Evolutionary conservation across 2,797 vertebrate genomes (phyloP).

Genomic region (Enteromius treurensis): DNA sequence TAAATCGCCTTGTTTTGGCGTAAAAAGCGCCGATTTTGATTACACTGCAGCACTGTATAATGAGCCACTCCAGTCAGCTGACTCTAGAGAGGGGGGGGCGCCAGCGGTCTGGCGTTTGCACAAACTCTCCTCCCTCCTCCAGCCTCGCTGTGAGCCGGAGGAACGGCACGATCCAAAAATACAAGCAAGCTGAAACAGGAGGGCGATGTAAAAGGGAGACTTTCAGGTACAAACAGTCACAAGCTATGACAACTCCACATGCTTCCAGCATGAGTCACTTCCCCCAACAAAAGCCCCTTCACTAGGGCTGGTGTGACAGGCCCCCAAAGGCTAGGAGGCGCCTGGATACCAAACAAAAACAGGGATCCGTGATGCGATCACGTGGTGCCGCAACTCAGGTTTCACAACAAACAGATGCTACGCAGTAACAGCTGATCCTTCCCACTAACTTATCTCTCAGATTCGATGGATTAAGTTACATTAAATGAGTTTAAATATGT

Average conservation of each 20-base stretch:
- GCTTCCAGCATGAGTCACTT: constrained; percentile 41
- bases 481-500: neutral
- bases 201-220: constrained; percentile 6
- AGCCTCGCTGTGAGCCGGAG: neutral
- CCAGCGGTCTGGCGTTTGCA: constrained; percentile 35
- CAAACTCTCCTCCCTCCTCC: constrained; percentile 28
- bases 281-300: constrained; percentile 45
- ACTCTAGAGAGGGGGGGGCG: constrained; percentile 43
- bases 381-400: constrained; percentile 81
- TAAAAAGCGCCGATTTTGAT: neutral
- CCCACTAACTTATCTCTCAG: neutral
- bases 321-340: constrained; percentile 69
- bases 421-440: constrained; percentile 64
- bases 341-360: constrained; percentile 83
- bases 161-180: neutral
- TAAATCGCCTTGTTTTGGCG: neutral
- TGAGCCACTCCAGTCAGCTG: constrained; percentile 48
- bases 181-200: constrained; percentile 36
- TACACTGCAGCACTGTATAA: constrained; percentile 36
- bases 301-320: constrained; percentile 37
- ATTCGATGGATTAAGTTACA: neutral
- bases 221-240: constrained; percentile 27
- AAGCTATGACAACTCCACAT: constrained; percentile 28
- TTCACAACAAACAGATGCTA: constrained; percentile 98
- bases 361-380: constrained; percentile 79